phyloP scores from a whole-genome alignment of 2,888 invertebrate species.

The Therioaphis trifolii region DNA sequence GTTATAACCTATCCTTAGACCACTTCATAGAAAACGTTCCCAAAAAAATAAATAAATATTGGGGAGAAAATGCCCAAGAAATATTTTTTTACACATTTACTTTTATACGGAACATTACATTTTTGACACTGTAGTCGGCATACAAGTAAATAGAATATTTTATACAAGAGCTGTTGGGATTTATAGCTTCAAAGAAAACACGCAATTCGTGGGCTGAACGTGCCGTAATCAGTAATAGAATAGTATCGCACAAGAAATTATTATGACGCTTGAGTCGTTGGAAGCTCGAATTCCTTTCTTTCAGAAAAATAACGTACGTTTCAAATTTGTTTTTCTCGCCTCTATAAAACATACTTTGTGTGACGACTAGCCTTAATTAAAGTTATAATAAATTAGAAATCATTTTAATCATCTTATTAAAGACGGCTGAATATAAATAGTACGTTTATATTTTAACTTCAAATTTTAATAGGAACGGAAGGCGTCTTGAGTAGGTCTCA shows the following conservation, averaged over 20 bases:
- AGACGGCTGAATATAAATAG: no score
- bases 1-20: not conserved
- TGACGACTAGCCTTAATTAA: no score
- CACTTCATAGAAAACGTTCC: conserved; percentile 27
- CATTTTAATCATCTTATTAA: no score
- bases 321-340: no score
- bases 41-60: conserved; percentile 12
- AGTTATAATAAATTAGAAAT: no score
- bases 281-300: no score
- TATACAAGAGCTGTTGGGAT: conserved; percentile 31
- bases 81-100: conserved; percentile 5
- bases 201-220: not conserved
- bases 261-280: no score
- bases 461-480: no score
- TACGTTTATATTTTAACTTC: no score
- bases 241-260: not conserved
- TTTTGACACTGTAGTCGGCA: not conserved
- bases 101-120: conserved; percentile 41
- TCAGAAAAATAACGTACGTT: no score
- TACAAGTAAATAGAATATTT: conserved; percentile 18
- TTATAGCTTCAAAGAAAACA: not conserved
- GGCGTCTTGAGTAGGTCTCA: no score
- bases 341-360: no score
- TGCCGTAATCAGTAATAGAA: not conserved
- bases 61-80: not conserved